Conservation (phyloP, 2,888 invertebrate species). For the Troilus luridus region DNA sequence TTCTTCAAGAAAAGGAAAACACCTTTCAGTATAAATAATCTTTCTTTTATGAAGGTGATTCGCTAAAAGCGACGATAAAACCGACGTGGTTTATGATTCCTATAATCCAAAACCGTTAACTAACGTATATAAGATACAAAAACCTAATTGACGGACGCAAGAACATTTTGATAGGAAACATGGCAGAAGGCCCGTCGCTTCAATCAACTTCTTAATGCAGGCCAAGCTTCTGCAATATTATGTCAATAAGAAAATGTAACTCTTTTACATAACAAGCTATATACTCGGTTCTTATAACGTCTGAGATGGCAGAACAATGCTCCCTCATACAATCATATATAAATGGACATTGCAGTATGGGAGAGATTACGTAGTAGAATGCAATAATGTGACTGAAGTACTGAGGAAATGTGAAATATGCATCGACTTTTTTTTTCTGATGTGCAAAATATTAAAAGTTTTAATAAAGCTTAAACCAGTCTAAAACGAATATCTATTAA, state of each 20-base stretch:
- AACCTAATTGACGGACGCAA: neutral
- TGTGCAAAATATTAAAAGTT: too few species aligned
- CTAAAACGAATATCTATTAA: too few species aligned
- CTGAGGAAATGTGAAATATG: neutral
- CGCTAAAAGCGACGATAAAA: neutral
- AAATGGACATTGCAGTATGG: neutral
- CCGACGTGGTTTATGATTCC: neutral
- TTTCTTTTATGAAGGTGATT: neutral
- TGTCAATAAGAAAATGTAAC: neutral
- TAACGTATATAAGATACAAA: neutral
- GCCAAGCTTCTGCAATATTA: neutral
- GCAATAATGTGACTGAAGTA: neutral
- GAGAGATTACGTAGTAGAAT: neutral
- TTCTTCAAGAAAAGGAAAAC: neutral
- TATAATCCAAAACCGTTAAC: neutral
- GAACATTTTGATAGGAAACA: neutral
- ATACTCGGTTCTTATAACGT: neutral
- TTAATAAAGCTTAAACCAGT: too few species aligned
- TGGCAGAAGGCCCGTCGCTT: neutral
- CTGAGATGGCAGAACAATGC: neutral
- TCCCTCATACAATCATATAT: neutral
- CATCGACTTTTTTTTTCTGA: too few species aligned
- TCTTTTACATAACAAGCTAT: neutral
- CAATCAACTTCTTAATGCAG: neutral
- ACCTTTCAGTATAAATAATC: neutral